phyloP scores from a whole-genome alignment of 2,113 vertebrate species.

The Recurvirostra avosetta region DNA sequence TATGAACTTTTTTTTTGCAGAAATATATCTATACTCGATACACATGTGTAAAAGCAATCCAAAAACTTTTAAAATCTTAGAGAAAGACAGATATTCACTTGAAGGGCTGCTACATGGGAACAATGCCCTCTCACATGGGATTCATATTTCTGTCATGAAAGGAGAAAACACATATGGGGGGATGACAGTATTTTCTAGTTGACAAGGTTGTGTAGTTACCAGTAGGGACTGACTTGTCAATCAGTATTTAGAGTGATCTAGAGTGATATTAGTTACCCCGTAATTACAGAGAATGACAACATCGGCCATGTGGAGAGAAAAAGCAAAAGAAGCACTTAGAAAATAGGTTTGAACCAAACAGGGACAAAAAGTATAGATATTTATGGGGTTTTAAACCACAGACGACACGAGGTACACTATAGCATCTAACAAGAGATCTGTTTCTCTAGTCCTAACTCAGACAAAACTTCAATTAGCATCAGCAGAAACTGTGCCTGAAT shows the following conservation, averaged over 20 bases:
- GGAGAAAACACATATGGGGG: background rate
- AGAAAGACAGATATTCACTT: background rate
- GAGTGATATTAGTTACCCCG: background rate
- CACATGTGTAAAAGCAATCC: slow-evolving; percentile 47
- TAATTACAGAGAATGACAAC: background rate
- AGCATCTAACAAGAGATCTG: background rate
- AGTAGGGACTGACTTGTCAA: background rate
- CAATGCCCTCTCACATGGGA: background rate
- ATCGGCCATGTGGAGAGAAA: background rate
- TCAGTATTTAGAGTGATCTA: slow-evolving; percentile 1
- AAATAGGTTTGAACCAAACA: background rate
- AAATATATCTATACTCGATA: slow-evolving; percentile 14
- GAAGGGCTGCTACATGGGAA: background rate
- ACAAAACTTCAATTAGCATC: background rate
- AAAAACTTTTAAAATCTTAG: slow-evolving; percentile 8
- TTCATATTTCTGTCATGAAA: slow-evolving; percentile 3
- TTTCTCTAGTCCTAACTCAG: background rate
- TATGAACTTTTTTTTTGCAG: slow-evolving; percentile 12
- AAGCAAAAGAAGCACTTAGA: background rate
- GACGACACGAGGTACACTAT: background rate
- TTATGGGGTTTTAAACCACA: background rate
- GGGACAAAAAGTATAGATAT: background rate
- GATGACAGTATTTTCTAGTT: background rate
- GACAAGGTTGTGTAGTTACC: background rate
- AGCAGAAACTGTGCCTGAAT: background rate